phyloP scores from a whole-genome alignment of 2,797 vertebrate species.

The Gymnopithys bicolor region DNA sequence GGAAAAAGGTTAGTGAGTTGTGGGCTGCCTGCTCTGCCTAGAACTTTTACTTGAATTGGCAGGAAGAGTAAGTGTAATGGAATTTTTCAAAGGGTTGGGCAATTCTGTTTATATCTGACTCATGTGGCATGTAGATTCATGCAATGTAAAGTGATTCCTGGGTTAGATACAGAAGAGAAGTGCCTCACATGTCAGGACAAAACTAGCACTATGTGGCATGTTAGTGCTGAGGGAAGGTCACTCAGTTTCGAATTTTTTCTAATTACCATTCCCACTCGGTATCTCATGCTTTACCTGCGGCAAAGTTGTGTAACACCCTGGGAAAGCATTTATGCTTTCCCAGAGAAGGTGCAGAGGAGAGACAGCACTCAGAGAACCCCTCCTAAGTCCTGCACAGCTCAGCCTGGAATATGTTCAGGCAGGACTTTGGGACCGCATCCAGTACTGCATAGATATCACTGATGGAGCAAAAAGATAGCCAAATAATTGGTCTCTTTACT shows the following conservation, averaged over 20 bases:
- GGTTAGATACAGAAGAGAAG: conserved; percentile 53
- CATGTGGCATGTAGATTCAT: conserved; percentile 55
- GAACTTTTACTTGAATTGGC: conserved; percentile 60
- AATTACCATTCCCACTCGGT: conserved; percentile 17
- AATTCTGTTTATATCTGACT: conserved; percentile 63
- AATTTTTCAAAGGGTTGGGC: conserved; percentile 63
- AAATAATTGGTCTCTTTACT: not conserved
- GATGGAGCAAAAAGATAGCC: conserved; percentile 7
- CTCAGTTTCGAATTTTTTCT: conserved; percentile 35
- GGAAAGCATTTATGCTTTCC: conserved; percentile 21
- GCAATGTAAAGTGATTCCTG: conserved; percentile 53
- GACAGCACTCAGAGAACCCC: not conserved
- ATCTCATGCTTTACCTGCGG: conserved; percentile 43
- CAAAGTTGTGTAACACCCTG: conserved; percentile 43
- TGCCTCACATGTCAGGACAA: conserved; percentile 56
- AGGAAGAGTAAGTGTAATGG: conserved; percentile 56
- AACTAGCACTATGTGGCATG: conserved; percentile 37
- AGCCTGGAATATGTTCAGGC: conserved; percentile 52
- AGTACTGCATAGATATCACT: not conserved
- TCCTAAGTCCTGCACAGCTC: conserved; percentile 37
- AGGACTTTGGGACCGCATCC: conserved; percentile 44
- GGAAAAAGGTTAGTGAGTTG: not conserved
- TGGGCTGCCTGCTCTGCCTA: not conserved
- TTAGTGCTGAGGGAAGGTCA: conserved; percentile 46
- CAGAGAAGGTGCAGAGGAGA: not conserved